Base-by-base conservation (phyloP, 2,797 vertebrate species). In the Echeneis naucrates region DNA sequence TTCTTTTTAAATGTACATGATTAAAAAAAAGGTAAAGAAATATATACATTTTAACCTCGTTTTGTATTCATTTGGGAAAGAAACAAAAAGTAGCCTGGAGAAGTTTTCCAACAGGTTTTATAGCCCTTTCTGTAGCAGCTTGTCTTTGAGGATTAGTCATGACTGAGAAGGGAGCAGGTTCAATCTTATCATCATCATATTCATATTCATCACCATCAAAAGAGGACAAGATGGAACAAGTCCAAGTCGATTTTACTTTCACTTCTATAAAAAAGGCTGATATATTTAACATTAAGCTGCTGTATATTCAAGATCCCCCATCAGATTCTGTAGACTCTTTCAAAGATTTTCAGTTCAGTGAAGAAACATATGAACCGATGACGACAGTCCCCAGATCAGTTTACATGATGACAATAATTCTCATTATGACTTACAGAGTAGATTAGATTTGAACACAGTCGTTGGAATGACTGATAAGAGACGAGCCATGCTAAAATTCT, bases 81-180 rank as follows among this genome's bases (percentile, higher is more conserved):
- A 30, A 30, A 3, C 30, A 30, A 30, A 38, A 54, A 68, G 58
- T 4, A 74, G 13, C 12, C 52, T 2, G n/a, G 10, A 23, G n/a
- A 71, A 24, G 5, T 9, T 40, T 44, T 54, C 1, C 33, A n/a
- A 11, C 62, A 37, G 13, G 3, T 48, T 66, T 66, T 5, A 66
- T 2, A 53, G 19, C 4, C 8, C 32, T 54, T 52, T 13, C 8
- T 56, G 75, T 19, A 13, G 10, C 57, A 62, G 57, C 47, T 67
- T 68, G 48, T 77, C 45, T 58, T 8, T 42, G 32, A 14, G 16
- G 30, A 81, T 69, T 62, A 58, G 47, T 72, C 32, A 70, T 13
- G 42, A 23, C n/a, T 24, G 7, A 33, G 14, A 13, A 23, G 7
- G 12, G 8, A 12, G 1, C 1, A 0, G 14, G 12, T n/a, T n/a